Conservation (phyloP, 2,797 vertebrate genomes). For the Merluccius polli region DNA sequence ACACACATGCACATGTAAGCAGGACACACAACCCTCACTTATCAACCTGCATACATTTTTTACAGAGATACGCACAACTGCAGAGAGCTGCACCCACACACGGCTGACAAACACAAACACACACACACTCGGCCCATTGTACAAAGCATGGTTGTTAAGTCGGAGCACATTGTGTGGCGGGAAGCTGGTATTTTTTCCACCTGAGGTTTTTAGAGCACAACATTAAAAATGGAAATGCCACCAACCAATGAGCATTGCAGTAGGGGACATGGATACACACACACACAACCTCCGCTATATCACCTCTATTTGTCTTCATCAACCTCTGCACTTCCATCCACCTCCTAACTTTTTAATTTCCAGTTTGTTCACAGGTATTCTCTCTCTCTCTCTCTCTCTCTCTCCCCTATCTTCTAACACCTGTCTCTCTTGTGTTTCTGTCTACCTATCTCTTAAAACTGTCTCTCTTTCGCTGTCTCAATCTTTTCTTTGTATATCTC, state of each 20-base stretch:
- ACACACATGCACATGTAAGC: slow-evolving; percentile 12
- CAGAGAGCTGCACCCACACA: slow-evolving; percentile 11
- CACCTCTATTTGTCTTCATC: too few relatives aligned
- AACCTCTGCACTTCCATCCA: neutral
- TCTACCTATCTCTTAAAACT: too few relatives aligned
- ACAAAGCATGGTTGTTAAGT: slow-evolving; percentile 51
- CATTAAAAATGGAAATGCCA: slow-evolving; percentile 49
- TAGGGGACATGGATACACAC: slow-evolving; percentile 12
- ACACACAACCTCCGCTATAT: slow-evolving; percentile 26
- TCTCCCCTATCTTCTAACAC: too few relatives aligned
- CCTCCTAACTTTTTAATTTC: slow-evolving; percentile 4
- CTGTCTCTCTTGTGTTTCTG: too few relatives aligned
- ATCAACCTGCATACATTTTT: too few relatives aligned
- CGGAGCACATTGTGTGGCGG: slow-evolving; percentile 44
- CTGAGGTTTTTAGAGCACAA: slow-evolving; percentile 51
- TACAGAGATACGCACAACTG: too few relatives aligned
- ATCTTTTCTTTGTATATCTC: too few relatives aligned
- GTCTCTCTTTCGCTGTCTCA: too few relatives aligned
- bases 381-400: slow-evolving; percentile 17
- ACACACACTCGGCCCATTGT: neutral
- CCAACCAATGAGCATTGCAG: slow-evolving; percentile 8
- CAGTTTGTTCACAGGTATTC: neutral
- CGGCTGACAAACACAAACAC: neutral
- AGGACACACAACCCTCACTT: neutral
- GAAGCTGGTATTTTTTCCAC: slow-evolving; percentile 60